Evolutionary conservation across 1,140 invertebrate genomes (phyloP), one percentile per base, ranked within the genome.

Genomic region (Papilio helenus): DNA sequence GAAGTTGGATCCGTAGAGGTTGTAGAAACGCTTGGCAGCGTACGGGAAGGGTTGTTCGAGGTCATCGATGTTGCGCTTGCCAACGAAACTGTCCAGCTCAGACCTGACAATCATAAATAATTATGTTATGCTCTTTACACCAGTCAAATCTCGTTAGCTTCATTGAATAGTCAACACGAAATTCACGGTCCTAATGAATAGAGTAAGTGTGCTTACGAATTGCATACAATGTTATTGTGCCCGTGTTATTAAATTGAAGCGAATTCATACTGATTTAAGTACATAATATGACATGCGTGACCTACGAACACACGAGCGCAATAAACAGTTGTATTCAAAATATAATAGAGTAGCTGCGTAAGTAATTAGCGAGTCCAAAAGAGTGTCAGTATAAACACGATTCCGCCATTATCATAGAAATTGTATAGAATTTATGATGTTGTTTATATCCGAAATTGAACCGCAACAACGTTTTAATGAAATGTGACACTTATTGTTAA

Each of bases 21-120:
- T 88, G 81, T 90, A 90, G 84, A 91, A 92, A 0, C 93, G 88
- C 81, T 93, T 94, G 84, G 85, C 89, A 26, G 90, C 91, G 84
- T 93, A 93, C 14, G 91, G 89, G 12, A 87, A 88, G 18, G 91
- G 90, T 18, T 95, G 92, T 88, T 96, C 96, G 81, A 96, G 96
- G 85, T 96, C 96, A 84, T 96, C 96, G 84, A 96, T 96, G 87
- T 96, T 96, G 71, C 94, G 86, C 81, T 94, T 93, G 88, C 93
- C 94, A 72, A 90, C 84, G 81, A 95, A 95, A 26, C 88, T 92
- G 68, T 92, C 87, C 81, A 95, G 93, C 23, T 89, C 91, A 16
- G 91, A 92, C 23, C 92, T 93, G 77, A 26, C 81, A 58, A 81
- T 29, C 55, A 76, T 10, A 44, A 12, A 26, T 73, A 12, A n/a